Percentiles rank a stretch among this genome's conserved stretches.
Conservation (phyloP, 1,140 invertebrate genomes). For the Lethrus apterus region DNA sequence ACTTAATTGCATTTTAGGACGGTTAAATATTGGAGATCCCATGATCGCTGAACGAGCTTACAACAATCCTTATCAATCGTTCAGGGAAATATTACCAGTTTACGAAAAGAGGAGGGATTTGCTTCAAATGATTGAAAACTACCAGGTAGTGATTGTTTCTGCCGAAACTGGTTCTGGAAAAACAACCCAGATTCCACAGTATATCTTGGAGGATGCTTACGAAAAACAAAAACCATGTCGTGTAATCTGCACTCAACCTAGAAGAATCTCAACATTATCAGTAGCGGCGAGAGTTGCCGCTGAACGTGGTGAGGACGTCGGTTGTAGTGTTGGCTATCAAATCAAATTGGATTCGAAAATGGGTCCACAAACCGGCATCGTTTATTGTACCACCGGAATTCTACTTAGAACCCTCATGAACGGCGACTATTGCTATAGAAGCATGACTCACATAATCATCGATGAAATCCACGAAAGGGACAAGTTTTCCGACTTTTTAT, state of each 20-base stretch:
- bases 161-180: constrained; percentile 85
- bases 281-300: constrained; percentile 74
- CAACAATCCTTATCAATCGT: constrained; percentile 45
- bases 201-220: constrained; percentile 72
- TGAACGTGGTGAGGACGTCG: constrained; percentile 81
- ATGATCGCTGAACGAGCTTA: constrained; percentile 20
- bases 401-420: constrained; percentile 77
- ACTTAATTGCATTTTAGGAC: background rate
- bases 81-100: constrained; percentile 53
- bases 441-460: constrained; percentile 78
- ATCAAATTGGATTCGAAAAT: constrained; percentile 80
- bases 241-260: constrained; percentile 89
- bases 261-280: constrained; percentile 82
- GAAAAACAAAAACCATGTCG: constrained; percentile 61
- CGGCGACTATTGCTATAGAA: constrained; percentile 48
- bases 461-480: constrained; percentile 96
- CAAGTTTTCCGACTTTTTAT: constrained; percentile 84
- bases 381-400: constrained; percentile 89
- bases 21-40: constrained; percentile 3
- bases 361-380: constrained; percentile 73
- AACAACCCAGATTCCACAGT: constrained; percentile 88
- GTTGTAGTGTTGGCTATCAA: constrained; percentile 88
- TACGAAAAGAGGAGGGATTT: constrained; percentile 47
- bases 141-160: constrained; percentile 60
- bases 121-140: constrained; percentile 44